Evolutionary conservation across 2,113 vertebrate genomes (phyloP).

Genomic region (Thermophis baileyi): DNA sequence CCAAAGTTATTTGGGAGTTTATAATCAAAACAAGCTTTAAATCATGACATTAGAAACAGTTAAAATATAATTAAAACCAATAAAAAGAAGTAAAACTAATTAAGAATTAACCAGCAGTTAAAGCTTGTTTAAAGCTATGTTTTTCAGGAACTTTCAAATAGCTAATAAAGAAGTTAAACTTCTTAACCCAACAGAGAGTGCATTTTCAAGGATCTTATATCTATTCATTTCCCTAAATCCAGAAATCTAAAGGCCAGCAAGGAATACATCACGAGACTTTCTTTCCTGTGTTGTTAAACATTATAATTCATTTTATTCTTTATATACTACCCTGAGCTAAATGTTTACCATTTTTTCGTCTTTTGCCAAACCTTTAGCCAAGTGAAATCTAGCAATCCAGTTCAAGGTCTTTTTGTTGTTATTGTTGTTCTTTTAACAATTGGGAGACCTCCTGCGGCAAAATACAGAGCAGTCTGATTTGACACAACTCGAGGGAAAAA

Average conservation of each 20-base stretch:
- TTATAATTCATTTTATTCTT: not conserved
- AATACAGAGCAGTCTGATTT: not conserved
- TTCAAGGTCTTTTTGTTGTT: not conserved
- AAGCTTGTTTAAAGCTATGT: not conserved
- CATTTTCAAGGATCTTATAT: not conserved
- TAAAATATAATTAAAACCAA: not conserved
- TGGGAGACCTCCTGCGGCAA: not conserved
- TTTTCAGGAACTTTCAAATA: not conserved
- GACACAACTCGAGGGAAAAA: not conserved
- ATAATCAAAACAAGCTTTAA: not conserved
- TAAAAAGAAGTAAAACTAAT: not conserved
- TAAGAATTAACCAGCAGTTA: not conserved
- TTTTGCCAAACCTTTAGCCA: not conserved
- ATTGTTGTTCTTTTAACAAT: not conserved
- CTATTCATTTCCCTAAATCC: not conserved
- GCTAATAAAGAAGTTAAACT: not conserved
- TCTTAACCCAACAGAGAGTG: not conserved
- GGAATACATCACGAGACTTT: not conserved
- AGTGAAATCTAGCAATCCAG: not conserved
- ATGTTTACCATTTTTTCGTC: not conserved
- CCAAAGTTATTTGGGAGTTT: not conserved
- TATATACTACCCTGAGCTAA: not conserved
- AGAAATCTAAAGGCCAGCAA: not conserved
- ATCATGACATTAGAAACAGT: not conserved
- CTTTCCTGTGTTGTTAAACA: not conserved